phyloP scores from a whole-genome alignment of 2,113 vertebrate species.

The Phodopus roborovskii region DNA sequence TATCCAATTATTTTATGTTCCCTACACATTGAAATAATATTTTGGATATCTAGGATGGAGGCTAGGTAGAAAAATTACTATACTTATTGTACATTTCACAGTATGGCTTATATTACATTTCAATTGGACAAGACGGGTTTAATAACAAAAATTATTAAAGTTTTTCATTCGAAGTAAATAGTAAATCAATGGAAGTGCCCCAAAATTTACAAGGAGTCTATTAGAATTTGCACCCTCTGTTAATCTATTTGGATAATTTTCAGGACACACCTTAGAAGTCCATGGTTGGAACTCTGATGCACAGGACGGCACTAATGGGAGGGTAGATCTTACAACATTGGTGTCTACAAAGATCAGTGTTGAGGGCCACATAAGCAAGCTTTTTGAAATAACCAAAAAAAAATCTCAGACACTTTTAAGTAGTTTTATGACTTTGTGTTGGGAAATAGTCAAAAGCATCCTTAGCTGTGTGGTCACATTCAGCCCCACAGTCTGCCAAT shows the following conservation, averaged over 20 bases:
- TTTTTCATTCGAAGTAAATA: slow-evolving; percentile 29
- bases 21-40: not conserved
- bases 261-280: not conserved
- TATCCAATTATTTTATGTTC: not conserved
- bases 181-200: not conserved
- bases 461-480: not conserved
- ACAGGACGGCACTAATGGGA: not conserved
- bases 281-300: not conserved
- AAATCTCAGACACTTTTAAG: not conserved
- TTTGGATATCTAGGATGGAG: slow-evolving; percentile 10
- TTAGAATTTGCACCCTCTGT: not conserved
- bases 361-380: not conserved
- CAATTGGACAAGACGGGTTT: not conserved
- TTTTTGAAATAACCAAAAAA: not conserved
- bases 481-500: not conserved
- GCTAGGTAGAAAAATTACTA: not conserved
- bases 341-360: not conserved
- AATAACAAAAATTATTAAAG: not conserved
- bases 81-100: not conserved
- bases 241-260: not conserved
- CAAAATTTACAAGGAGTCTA: not conserved
- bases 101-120: not conserved
- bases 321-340: too few relatives aligned
- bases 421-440: not conserved
- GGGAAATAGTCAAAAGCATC: not conserved